Percentiles rank a stretch among this genome's conserved stretches.
These are phyloP conservation scores for Brachymystax lenok DNA, from an alignment of 2,797 vertebrate genomes.

Conservation along the genomic window DNA sequence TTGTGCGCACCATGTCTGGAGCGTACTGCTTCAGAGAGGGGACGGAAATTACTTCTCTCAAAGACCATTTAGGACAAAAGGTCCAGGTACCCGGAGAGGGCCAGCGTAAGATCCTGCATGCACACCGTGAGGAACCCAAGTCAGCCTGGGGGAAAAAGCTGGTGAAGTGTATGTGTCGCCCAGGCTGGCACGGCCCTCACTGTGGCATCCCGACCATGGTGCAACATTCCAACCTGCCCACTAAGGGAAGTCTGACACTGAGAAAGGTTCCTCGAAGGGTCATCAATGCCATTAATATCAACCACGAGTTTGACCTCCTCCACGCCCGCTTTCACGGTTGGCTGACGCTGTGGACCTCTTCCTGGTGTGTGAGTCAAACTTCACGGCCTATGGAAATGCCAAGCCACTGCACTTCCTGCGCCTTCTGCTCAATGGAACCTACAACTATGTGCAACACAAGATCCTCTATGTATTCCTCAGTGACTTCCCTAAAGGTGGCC, in stretches of 20 bases:
- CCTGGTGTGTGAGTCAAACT: slow-evolving; percentile 96
- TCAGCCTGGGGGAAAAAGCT: slow-evolving; percentile 62
- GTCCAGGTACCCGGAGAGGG: slow-evolving; percentile 37
- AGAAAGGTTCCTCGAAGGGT: slow-evolving; percentile 85
- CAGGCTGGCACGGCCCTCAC: slow-evolving; percentile 96
- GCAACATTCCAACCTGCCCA: slow-evolving; percentile 95
- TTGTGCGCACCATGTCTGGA: slow-evolving; percentile 90
- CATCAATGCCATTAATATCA: slow-evolving; percentile 95
- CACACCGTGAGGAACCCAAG: slow-evolving; percentile 58
- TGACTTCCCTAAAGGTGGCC: slow-evolving; percentile 92
- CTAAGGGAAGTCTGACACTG: slow-evolving; percentile 90
- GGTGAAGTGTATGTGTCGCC: slow-evolving; percentile 91
- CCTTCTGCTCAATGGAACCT: slow-evolving; percentile 90
- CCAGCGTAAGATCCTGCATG: slow-evolving; percentile 63
- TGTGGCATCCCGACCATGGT: slow-evolving; percentile 97
- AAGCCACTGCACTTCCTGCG: slow-evolving; percentile 86
- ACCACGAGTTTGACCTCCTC: slow-evolving; percentile 97
- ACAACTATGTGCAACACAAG: slow-evolving; percentile 91
- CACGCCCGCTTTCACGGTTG: slow-evolving; percentile 91
- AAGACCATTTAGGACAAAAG: slow-evolving; percentile 57
- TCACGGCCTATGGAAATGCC: slow-evolving; percentile 92
- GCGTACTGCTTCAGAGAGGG: slow-evolving; percentile 92
- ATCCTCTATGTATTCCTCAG: slow-evolving; percentile 95
- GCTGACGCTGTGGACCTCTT: slow-evolving; percentile 90
- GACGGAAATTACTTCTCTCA: slow-evolving; percentile 78